Evolutionary conservation across 2,797 vertebrate genomes (phyloP).

Genomic region (Urosaurus nigricauda): DNA sequence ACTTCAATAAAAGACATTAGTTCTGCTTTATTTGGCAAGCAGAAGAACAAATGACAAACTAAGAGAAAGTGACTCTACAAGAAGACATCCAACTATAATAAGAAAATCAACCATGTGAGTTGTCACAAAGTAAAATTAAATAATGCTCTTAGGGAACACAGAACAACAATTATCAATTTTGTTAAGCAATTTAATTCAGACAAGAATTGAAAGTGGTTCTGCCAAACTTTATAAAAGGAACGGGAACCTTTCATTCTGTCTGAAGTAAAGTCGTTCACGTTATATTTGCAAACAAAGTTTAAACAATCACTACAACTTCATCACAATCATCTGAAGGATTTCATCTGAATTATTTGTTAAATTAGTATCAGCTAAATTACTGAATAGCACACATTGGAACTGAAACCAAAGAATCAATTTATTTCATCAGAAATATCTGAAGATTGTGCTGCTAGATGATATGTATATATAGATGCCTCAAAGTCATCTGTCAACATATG

Average conservation of each 20-base stretch:
- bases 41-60: background rate
- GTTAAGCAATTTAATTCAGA: background rate
- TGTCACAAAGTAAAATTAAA: background rate
- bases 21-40: background rate
- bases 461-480: too few species aligned
- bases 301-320: background rate
- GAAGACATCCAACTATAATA: background rate
- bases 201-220: slow-evolving; percentile 1
- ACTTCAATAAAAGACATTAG: background rate
- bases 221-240: background rate
- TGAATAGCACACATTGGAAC: slow-evolving; percentile 4
- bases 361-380: background rate
- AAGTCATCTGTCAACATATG: too few species aligned
- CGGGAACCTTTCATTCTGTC: background rate
- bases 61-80: background rate
- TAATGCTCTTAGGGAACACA: background rate
- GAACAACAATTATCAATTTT: background rate
- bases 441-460: background rate
- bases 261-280: background rate
- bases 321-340: background rate
- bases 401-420: background rate
- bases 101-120: background rate
- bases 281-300: background rate
- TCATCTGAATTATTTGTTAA: background rate
- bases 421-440: background rate